Evolutionary conservation across 2,797 vertebrate genomes (phyloP).

Genomic region (Schizothorax lantsangensis): DNA sequence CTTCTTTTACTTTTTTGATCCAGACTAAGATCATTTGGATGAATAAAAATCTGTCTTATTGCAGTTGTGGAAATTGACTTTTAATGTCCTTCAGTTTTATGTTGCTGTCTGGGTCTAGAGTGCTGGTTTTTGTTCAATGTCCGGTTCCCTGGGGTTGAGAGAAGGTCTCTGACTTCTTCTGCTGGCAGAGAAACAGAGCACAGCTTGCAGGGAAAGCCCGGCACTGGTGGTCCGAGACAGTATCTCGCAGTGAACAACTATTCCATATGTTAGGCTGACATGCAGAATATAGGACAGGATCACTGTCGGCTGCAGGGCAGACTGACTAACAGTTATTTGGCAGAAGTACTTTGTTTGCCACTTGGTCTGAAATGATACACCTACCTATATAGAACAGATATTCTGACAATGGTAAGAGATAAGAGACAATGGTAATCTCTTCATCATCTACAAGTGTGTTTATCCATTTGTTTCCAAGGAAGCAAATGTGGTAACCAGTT

Average conservation of each 20-base stretch:
- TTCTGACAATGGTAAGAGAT: background rate
- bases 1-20: constrained; percentile 10
- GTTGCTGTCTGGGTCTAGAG: constrained; percentile 62
- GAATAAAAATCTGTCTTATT: constrained; percentile 37
- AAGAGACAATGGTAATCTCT: background rate
- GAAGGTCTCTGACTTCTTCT: constrained; percentile 55
- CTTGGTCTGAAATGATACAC: background rate
- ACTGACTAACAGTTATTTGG: constrained; percentile 33
- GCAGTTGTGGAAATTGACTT: constrained; percentile 27
- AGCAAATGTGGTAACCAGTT: constrained; percentile 9
- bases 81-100: constrained; percentile 61
- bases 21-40: constrained; percentile 18
- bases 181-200: constrained; percentile 50
- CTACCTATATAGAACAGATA: background rate
- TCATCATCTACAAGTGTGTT: background rate
- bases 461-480: background rate
- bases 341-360: constrained; percentile 33
- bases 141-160: constrained; percentile 64
- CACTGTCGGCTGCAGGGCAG: background rate
- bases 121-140: constrained; percentile 63
- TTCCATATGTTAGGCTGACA: constrained; percentile 39
- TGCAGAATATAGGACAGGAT: background rate
- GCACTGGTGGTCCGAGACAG: constrained; percentile 57
- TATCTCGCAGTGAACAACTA: constrained; percentile 39
- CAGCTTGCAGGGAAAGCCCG: constrained; percentile 27